A percentile compares a stretch with the other conserved stretches of the same genome.
Evolutionary conservation across 1,140 invertebrate genomes (phyloP).

Genomic region (Oncopodura yosiiana): DNA sequence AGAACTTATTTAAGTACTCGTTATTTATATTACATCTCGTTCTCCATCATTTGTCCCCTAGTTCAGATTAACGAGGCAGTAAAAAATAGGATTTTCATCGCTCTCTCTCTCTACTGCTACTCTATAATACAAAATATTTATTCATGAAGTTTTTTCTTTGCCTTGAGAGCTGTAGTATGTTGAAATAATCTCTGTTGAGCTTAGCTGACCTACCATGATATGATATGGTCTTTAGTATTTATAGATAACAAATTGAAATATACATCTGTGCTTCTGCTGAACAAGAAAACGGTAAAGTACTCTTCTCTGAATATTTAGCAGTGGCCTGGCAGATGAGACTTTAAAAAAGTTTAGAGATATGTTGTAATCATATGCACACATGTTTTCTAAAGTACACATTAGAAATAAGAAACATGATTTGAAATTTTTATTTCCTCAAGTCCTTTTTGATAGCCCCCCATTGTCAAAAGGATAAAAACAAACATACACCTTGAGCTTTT

Average conservation of each 20-base stretch:
- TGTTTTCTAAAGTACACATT: no score
- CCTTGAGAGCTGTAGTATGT: background rate
- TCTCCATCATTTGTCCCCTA: background rate
- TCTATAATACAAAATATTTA: background rate
- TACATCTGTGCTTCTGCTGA: background rate
- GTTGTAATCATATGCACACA: no score
- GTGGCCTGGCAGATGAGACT: no score
- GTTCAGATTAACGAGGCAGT: slow-evolving; percentile 13
- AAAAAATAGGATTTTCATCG: slow-evolving; percentile 12
- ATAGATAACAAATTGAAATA: background rate
- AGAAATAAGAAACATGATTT: background rate
- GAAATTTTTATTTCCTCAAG: slow-evolving; percentile 1
- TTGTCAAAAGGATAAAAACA: slow-evolving; percentile 20
- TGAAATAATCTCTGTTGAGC: background rate
- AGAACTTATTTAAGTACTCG: no score
- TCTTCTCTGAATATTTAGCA: no score
- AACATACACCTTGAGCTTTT: slow-evolving; percentile 16
- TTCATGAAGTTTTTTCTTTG: background rate
- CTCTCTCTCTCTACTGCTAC: background rate
- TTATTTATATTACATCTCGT: no score
- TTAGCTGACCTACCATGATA: background rate
- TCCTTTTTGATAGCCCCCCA: slow-evolving; percentile 16
- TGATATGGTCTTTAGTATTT: background rate
- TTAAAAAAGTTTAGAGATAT: no score
- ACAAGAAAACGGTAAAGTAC: no score